Evolutionary conservation across 1,140 invertebrate species (phyloP), one percentile per base, ranked within the genome.

Genomic region (Drosophila suzukii): DNA sequence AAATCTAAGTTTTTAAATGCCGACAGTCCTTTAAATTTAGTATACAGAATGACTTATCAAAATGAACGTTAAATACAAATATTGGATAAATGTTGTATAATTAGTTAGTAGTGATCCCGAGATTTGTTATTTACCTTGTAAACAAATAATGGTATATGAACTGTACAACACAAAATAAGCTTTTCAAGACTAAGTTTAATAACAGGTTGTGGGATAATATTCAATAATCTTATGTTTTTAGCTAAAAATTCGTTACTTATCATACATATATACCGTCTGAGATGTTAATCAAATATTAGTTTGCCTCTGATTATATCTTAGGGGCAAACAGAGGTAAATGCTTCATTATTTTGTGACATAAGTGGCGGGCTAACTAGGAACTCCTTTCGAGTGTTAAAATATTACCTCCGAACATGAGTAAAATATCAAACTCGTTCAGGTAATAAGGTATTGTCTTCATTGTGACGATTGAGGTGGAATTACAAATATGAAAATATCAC

Each of bases 371-470:
- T 44, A 20, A 17, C 10, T 12, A 24, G 20, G 44, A 24, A 24
- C 44, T 46, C 11, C 11, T 12, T 15, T 32, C 6, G 6, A 27
- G 10, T 13, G 8, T 39, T 39, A 4, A n/a, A 32, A 41, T 32
- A 32, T 24, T 4, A 36, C n/a, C 56, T 60, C 1, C 17, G 4
- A 38, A 51, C 41, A 6, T 11, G 12, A 49, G 10, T 32, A 12
- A 17, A n/a, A 11, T 12, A n/a, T 38, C 11, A 32, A n/a, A 30
- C 4, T 20, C 32, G 20, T 50, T 74, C 43, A 49, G n/a, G 36
- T 39, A 50, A 15, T 49, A 13, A 20, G 43, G 38, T 74, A 73
- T 62, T 74, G 70, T 74, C 71, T 74, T 72, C 47, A 32, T 67
- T 66, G 59, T 67, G 62, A 63, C 62, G 27, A 5, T 38, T 20